These are phyloP conservation scores for Xiphorhynchus elegans DNA, from an alignment of 2,113 vertebrate species.

Conservation along the genomic window DNA sequence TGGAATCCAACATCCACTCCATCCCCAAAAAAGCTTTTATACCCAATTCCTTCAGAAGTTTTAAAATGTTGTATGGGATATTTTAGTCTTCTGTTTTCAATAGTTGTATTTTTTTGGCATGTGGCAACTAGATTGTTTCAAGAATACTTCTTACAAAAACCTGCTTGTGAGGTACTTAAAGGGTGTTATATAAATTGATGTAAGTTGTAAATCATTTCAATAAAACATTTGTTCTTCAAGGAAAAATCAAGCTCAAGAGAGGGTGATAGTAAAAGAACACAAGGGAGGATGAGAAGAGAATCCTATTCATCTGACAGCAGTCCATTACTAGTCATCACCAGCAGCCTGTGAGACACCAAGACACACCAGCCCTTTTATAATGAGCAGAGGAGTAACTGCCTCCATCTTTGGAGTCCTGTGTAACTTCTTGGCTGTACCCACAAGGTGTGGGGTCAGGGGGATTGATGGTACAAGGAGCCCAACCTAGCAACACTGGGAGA, in stretches of 20 bases:
- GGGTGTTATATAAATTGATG: neutral
- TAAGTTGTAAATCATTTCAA: neutral
- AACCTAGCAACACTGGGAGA: accelerated
- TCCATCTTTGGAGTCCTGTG: neutral
- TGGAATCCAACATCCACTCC: neutral
- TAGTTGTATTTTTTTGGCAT: neutral
- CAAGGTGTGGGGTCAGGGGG: neutral
- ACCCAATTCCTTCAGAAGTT: neutral
- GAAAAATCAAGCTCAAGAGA: neutral
- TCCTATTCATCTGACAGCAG: neutral
- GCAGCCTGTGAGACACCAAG: neutral
- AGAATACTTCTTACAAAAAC: neutral
- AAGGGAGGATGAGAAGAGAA: neutral
- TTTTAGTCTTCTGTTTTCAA: neutral
- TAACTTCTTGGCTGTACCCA: neutral
- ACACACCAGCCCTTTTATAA: neutral
- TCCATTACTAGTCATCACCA: neutral
- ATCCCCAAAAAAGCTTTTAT: neutral
- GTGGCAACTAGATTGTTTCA: neutral
- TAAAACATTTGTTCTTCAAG: neutral
- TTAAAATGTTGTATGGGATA: neutral
- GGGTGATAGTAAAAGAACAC: neutral
- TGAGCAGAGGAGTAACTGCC: neutral
- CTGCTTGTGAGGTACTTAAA: neutral
- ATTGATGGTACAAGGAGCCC: neutral